Evolutionary conservation across 1,140 invertebrate genomes (phyloP).

Genomic region (Leptinotarsa texana): DNA sequence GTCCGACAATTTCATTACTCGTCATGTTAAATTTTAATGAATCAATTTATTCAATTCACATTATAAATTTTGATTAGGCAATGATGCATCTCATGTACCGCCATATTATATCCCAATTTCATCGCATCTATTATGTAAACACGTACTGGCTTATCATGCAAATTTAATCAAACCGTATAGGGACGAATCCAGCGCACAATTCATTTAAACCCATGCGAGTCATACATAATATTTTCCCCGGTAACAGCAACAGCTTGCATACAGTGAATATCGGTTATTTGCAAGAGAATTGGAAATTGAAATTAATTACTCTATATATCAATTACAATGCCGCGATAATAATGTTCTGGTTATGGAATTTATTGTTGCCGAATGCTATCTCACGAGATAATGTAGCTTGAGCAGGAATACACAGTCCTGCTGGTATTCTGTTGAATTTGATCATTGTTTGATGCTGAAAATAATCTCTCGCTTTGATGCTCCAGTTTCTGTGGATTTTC

Average conservation of each 20-base stretch:
- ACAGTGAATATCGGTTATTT: constrained; percentile 3
- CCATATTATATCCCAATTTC: constrained; percentile 6
- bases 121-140: not conserved
- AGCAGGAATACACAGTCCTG: not conserved
- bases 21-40: not conserved
- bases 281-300: not conserved
- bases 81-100: not conserved
- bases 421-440: not conserved
- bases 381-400: not conserved
- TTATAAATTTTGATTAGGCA: not conserved
- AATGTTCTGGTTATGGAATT: constrained; percentile 3
- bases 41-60: not conserved
- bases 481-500: not conserved
- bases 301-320: constrained; percentile 7
- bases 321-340: constrained; percentile 3
- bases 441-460: not conserved
- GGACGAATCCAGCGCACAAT: not conserved
- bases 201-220: not conserved
- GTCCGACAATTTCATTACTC: too few species aligned
- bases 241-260: not conserved
- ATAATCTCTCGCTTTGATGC: not conserved
- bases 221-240: not conserved
- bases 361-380: constrained; percentile 1
- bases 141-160: not conserved
- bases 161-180: constrained; percentile 1